Conservation (phyloP, 2,797 vertebrate species). For the Odontamblyopus lacepedii region DNA sequence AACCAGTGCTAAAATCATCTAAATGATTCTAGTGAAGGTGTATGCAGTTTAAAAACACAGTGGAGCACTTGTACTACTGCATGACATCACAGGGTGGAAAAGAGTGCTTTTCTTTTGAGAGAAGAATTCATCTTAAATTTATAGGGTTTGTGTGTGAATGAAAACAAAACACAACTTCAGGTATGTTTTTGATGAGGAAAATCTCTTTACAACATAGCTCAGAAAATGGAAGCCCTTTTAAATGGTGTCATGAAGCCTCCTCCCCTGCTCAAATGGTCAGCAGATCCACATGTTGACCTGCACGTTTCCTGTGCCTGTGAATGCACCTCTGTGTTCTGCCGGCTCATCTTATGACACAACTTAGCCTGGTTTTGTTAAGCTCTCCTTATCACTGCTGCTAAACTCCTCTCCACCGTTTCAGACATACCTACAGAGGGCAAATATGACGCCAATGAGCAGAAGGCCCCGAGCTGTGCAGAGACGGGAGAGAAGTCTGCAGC, state of each 20-base stretch:
- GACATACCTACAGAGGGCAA: conserved; percentile 73
- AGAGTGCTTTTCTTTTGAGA: too few relatives aligned
- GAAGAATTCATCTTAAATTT: too few relatives aligned
- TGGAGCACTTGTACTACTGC: too few relatives aligned
- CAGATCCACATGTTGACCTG: conserved; percentile 26
- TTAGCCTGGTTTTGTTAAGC: conserved; percentile 26
- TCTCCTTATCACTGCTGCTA: conserved; percentile 7
- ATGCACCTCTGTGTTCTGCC: conserved; percentile 39
- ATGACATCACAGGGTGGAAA: too few relatives aligned
- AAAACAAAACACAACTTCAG: too few relatives aligned
- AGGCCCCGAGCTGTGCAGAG: conserved; percentile 63
- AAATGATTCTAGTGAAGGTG: too few relatives aligned
- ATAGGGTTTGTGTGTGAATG: too few relatives aligned
- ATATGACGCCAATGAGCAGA: conserved; percentile 74
- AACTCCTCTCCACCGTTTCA: conserved; percentile 37
- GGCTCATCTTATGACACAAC: conserved; percentile 34
- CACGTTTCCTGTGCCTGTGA: conserved; percentile 32
- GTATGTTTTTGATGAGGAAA: too few relatives aligned
- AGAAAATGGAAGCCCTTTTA: too few relatives aligned
- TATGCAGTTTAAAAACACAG: too few relatives aligned
- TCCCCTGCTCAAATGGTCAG: conserved; percentile 27
- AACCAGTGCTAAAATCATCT: too few relatives aligned
- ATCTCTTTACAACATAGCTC: too few relatives aligned
- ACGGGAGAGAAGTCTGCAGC: conserved; percentile 54
- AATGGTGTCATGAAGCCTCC: neutral